Conservation (phyloP, 64 coral and sea anemone genomes). For the Porites lutea region DNA sequence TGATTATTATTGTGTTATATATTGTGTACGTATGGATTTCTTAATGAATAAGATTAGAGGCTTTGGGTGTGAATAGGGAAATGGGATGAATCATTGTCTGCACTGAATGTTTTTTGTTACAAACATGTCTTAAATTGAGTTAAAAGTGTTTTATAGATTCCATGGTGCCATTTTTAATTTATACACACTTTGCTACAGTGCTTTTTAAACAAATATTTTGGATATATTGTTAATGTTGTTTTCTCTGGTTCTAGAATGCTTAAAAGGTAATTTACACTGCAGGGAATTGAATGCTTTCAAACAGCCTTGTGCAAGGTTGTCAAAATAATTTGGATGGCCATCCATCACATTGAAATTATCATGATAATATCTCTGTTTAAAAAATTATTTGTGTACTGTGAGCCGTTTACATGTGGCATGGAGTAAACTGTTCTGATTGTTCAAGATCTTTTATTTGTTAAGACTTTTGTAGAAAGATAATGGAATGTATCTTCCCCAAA, state of each 20-base stretch:
- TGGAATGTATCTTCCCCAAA: background rate
- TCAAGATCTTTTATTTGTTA: background rate
- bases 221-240: background rate
- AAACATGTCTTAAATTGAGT: too few relatives aligned
- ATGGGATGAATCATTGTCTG: too few relatives aligned
- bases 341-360: slow-evolving; percentile 4
- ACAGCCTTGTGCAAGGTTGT: slow-evolving; percentile 6
- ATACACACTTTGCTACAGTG: background rate
- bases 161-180: background rate
- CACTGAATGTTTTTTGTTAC: too few relatives aligned
- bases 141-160: too few relatives aligned
- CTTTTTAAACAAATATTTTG: background rate
- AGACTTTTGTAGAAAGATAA: background rate
- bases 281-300: background rate
- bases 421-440: background rate
- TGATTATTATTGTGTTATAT: too few relatives aligned
- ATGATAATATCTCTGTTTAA: background rate
- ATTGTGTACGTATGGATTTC: too few relatives aligned
- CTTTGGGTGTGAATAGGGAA: too few relatives aligned
- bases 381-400: slow-evolving; percentile 9
- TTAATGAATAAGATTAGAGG: too few relatives aligned
- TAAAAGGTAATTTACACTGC: slow-evolving; percentile 7
- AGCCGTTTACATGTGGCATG: background rate
- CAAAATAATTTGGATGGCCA: slow-evolving; percentile 3
- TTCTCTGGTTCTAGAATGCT: slow-evolving; percentile 20